Evolutionary conservation across 2,113 vertebrate genomes (phyloP).

Genomic region (Sialia sialis): DNA sequence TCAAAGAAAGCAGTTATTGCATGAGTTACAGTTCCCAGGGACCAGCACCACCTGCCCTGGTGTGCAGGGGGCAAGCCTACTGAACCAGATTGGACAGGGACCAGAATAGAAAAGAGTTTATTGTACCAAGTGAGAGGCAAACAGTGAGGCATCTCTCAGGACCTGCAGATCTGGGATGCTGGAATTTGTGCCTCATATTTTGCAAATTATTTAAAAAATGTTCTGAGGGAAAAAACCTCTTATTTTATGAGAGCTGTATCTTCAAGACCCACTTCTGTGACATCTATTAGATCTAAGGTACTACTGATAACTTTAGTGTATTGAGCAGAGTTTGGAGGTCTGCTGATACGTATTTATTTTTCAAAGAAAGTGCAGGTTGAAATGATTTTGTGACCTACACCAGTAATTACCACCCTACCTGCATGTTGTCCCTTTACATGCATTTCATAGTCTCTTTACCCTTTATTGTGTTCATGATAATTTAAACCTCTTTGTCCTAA

Average conservation of each 20-base stretch:
- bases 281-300: not conserved
- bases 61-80: not conserved
- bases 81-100: not conserved
- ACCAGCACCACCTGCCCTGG: not conserved
- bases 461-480: not conserved
- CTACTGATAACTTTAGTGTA: not conserved
- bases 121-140: not conserved
- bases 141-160: not conserved
- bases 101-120: not conserved
- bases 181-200: not conserved
- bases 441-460: not conserved
- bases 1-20: not conserved
- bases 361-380: not conserved
- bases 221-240: not conserved
- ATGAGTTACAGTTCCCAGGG: not conserved
- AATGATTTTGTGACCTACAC: not conserved
- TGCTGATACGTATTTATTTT: not conserved
- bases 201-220: not conserved
- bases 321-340: not conserved
- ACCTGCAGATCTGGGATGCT: not conserved
- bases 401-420: not conserved
- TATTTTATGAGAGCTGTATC: not conserved
- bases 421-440: fast-evolving
- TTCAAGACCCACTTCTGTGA: not conserved
- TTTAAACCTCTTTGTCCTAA: not conserved